Evolutionary conservation across 2,113 vertebrate genomes (phyloP).

Genomic region (Neopipo cinnamomea): DNA sequence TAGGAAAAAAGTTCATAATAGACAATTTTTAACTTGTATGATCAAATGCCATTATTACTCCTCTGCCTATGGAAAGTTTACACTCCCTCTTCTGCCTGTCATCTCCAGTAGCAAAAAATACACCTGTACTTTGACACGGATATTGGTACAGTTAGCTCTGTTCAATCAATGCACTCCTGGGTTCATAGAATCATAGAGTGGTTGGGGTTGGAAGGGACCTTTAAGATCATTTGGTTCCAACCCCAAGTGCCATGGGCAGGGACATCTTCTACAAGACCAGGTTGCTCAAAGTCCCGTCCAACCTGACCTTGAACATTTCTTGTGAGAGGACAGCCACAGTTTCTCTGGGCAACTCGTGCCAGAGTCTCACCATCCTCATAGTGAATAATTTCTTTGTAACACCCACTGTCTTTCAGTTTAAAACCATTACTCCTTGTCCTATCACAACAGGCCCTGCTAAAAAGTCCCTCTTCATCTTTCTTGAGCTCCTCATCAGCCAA

Average conservation of each 20-base stretch:
- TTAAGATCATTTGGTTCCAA: background rate
- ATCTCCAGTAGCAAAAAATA: background rate
- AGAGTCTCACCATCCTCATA: fast-evolving
- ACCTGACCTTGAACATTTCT: background rate
- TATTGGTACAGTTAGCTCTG: background rate
- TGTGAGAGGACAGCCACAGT: background rate
- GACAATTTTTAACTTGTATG: background rate
- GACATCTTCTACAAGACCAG: background rate
- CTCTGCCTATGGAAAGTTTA: background rate
- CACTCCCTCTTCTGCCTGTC: background rate
- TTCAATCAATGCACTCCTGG: background rate
- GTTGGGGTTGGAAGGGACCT: background rate
- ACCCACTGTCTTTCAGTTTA: background rate
- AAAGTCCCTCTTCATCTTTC: background rate
- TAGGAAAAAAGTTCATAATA: background rate
- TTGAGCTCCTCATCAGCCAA: background rate
- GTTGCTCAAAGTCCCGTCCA: fast-evolving
- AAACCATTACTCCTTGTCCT: background rate
- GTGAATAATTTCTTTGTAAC: background rate
- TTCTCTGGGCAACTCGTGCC: background rate
- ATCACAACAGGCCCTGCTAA: background rate
- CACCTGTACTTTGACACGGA: background rate
- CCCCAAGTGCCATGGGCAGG: background rate
- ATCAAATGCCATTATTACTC: background rate
- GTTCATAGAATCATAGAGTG: background rate